Base-by-base conservation (phyloP, 1,140 invertebrate genomes). In the Heliconius nattereri region DNA sequence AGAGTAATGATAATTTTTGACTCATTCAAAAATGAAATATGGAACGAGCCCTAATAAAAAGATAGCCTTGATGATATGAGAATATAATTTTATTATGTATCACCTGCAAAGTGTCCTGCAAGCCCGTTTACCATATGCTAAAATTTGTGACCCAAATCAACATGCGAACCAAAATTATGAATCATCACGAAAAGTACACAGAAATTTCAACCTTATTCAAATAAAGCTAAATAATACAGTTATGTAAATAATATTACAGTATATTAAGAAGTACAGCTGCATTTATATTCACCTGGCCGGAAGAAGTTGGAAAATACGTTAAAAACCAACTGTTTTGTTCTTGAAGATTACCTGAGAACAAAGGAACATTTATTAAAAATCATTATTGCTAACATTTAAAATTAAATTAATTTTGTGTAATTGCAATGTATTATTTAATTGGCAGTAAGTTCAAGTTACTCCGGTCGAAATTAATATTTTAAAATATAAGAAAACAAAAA, bases 141-240 rank as follows among this genome's bases (percentile, higher is more conserved):
- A 80, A 80, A 35, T 76, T 79, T 71, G 40, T 79, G 78, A 79
- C 78, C 78, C 73, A 70, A 60, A 79, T 66, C 60, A 37, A 75
- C 57, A 37, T 40, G 75, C 66, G 20, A 9, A 19, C 70, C 70
- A 79, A 75, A 66, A 66, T 32, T n/a, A 73, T 49, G 54, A 45
- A 54, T 75, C 20, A 73, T 73, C 35, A 13, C 19, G 7, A 11
- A 37, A 40, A 37, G 13, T 71, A 3, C 9, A 26, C 9, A 73
- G 73, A 71, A 79, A 52, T 75, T 54, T 79, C 13, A 29, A n/a
- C 23, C 60, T 75, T 79, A 79, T 79, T 3, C 7, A 19, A 71
- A 54, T 26, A 66, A n/a, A 0, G 9, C 1, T 79, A 75, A 40
- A 49, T 66, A 66, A 29, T 66, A 66, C 26, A 6, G 9, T 66